Evolutionary conservation across 2,888 invertebrate species (phyloP), one percentile per base, ranked within the genome.

Genomic region (Tenthredo livida): DNA sequence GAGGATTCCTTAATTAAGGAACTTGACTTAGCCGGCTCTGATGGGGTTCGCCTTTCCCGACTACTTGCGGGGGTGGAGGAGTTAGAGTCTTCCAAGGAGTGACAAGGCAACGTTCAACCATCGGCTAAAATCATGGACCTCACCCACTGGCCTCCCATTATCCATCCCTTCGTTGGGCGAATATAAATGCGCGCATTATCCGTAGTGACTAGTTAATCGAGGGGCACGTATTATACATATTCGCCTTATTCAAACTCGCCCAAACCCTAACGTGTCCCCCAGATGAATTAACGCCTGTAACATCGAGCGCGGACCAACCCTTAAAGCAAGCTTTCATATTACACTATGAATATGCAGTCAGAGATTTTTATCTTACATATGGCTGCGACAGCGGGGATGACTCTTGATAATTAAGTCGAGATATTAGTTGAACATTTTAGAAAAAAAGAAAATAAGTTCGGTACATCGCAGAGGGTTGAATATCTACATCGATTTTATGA

Each of bases 141-240:
- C 86, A 85, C 84, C 87, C 87, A 12, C n/a, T 10, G 0, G 7
- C n/a, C 80, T 17, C 33, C 43, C 58, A 78, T 78, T 78, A 54
- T 47, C 50, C 58, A 47, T 78, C 54, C 78, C 78, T 58, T 78
- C 78, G 33, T 58, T 54, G 78, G 87, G 86, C 89, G 90, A 90
- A 90, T 91, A 91, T 89, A 90, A 91, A 90, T 90, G 88, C 88
- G 89, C 87, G 88, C 87, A 91, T 90, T 90, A 90, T 90, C 87
- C 88, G 40, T 58, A 88, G 88, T 89, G 89, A 90, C 90, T 88
- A 90, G 89, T 89, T 89, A 70, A 50, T 47, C 40, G 75, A 78
- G 43, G 77, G 77, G 73, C 73, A 83, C 43, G 67, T 3, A 50
- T 50, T 75, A 75, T 29, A 75, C 50, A 50, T 50, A 75, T 47